Percentiles rank a stretch among this genome's conserved stretches.
Conservation (phyloP, 2,888 invertebrate genomes). For the Bugula neritina region DNA sequence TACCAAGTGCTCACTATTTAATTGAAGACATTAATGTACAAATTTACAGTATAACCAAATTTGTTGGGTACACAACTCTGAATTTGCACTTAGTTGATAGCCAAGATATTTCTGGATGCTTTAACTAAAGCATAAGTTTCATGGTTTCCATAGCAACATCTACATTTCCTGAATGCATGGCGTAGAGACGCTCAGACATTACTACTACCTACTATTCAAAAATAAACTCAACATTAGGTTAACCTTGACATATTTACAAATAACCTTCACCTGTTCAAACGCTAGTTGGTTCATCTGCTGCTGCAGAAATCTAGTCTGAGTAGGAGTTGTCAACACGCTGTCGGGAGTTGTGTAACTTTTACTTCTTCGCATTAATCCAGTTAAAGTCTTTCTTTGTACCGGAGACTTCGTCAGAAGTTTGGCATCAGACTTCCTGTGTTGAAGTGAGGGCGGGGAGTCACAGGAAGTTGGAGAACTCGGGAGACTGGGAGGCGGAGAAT, state of each 20-base stretch:
- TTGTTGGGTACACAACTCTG: too few relatives aligned
- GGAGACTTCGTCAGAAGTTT: not conserved
- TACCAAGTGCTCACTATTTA: too few relatives aligned
- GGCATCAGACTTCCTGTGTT: slow-evolving; percentile 1
- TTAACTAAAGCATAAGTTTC: too few relatives aligned
- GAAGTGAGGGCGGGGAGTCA: not conserved
- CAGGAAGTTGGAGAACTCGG: not conserved
- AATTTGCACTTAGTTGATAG: too few relatives aligned
- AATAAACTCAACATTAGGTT: too few relatives aligned
- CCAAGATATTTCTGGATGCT: too few relatives aligned
- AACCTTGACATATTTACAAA: not conserved
- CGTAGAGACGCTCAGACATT: too few relatives aligned
- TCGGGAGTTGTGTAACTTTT: not conserved
- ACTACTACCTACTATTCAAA: too few relatives aligned
- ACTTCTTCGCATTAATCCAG: not conserved
- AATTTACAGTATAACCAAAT: too few relatives aligned
- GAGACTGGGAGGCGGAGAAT: not conserved
- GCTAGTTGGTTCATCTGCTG: slow-evolving; percentile 17
- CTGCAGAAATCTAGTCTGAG: slow-evolving; percentile 2
- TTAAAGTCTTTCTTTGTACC: not conserved
- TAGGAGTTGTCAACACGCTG: not conserved
- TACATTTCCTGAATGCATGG: too few relatives aligned
- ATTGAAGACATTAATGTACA: too few relatives aligned
- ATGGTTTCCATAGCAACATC: too few relatives aligned
- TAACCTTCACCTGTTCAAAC: not conserved